Conservation (phyloP, 2,113 vertebrate species). For the Murina feae region DNA sequence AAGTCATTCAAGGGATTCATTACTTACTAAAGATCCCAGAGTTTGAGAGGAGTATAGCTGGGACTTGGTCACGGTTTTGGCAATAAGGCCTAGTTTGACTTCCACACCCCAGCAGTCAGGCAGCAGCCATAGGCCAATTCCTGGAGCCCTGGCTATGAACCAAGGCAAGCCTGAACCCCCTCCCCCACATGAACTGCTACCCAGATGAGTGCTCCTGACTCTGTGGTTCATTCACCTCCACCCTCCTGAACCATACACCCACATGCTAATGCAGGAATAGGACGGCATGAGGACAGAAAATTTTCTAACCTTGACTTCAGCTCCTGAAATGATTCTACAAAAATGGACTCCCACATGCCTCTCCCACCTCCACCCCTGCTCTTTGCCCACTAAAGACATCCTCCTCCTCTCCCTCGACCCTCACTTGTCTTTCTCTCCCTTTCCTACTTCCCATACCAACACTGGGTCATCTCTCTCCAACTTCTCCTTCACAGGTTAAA, state of each 20-base stretch:
- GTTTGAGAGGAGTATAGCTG: not conserved
- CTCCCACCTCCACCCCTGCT: not conserved
- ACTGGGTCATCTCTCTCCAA: not conserved
- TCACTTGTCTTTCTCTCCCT: not conserved
- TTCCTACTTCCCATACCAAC: not conserved
- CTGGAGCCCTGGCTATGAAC: not conserved
- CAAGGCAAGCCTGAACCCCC: not conserved
- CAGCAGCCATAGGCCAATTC: not conserved
- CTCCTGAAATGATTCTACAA: not conserved
- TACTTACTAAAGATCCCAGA: not conserved
- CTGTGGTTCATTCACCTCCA: not conserved
- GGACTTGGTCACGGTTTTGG: not conserved
- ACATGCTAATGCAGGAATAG: not conserved
- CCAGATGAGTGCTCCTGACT: not conserved
- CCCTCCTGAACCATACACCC: not conserved
- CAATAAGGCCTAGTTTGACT: not conserved
- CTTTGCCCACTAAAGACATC: not conserved
- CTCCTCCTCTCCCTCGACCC: no score
- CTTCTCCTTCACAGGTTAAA: not conserved
- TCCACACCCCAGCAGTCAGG: not conserved
- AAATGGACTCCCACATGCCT: rapidly evolving
- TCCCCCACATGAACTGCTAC: no score
- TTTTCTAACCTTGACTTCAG: not conserved
- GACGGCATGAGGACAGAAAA: not conserved
- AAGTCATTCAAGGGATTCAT: no score